Percentiles rank a stretch among this genome's conserved stretches.
phyloP scores from a whole-genome alignment of 2,797 vertebrate species.

The Pseudochirops corinnae region DNA sequence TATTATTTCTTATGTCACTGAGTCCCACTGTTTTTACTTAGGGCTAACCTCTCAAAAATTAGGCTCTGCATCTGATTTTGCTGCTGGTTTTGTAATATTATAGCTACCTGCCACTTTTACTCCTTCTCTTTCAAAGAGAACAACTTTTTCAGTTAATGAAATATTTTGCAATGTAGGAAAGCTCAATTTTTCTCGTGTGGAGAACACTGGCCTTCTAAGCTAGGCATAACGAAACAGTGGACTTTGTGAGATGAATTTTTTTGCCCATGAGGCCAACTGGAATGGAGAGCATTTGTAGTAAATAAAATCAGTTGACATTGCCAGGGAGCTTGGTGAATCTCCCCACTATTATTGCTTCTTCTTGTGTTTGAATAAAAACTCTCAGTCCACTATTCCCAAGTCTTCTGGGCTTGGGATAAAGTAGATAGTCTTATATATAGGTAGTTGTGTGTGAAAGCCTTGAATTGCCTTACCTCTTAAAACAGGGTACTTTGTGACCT shows the following conservation, averaged over 20 bases:
- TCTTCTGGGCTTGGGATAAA: constrained; percentile 25
- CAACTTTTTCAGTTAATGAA: neutral
- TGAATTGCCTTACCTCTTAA: no score
- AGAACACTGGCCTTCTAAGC: constrained; percentile 42
- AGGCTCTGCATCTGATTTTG: neutral
- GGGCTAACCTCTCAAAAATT: neutral
- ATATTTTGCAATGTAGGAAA: constrained; percentile 51
- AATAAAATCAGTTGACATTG: neutral
- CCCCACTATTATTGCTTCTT: neutral
- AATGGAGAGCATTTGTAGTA: neutral
- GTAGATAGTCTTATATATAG: neutral
- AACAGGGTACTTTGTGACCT: no score
- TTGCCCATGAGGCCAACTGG: constrained; percentile 6
- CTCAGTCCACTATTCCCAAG: neutral
- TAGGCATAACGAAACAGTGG: constrained; percentile 47
- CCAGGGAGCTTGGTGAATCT: neutral
- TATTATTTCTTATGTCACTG: neutral
- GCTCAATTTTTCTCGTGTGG: neutral
- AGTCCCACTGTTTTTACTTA: neutral
- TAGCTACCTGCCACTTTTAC: neutral
- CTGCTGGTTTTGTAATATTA: neutral
- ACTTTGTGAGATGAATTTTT: constrained; percentile 35
- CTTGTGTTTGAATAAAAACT: constrained; percentile 11
- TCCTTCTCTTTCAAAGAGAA: neutral
- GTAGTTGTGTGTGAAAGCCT: neutral